Percentiles rank a stretch among this genome's conserved stretches.
phyloP scores from a whole-genome alignment of 2,113 vertebrate species.

The Otolemur garnettii region DNA sequence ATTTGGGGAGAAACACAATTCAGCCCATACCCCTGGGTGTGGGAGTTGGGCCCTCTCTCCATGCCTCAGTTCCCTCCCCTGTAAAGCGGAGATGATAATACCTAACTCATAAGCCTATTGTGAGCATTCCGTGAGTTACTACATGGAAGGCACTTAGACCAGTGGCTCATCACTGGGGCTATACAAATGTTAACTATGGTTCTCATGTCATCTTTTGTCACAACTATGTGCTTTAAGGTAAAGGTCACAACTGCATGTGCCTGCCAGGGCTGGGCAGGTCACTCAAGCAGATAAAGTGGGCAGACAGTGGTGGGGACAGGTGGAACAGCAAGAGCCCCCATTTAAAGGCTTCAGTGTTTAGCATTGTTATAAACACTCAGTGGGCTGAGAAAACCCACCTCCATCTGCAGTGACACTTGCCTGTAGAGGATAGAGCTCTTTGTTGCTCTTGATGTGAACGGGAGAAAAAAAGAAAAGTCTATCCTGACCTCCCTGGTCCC shows the following conservation, averaged over 20 bases:
- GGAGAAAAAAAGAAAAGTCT: not conserved
- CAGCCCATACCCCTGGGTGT: too few relatives aligned
- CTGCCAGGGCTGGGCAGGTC: not conserved
- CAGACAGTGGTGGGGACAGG: not conserved
- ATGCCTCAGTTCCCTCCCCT: not conserved
- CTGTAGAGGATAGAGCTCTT: not conserved
- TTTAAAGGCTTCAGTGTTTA: not conserved
- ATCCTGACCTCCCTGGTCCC: not conserved
- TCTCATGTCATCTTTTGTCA: not conserved
- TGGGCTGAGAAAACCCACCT: too few relatives aligned
- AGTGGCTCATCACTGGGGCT: not conserved
- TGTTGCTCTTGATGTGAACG: not conserved
- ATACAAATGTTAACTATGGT: not conserved
- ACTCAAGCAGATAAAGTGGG: not conserved
- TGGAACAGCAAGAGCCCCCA: too few relatives aligned
- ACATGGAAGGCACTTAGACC: not conserved
- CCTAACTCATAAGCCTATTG: fast-evolving
- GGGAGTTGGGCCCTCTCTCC: not conserved
- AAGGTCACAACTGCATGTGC: not conserved
- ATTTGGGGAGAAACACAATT: not conserved
- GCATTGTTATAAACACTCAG: fast-evolving
- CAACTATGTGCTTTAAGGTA: not conserved
- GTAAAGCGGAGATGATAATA: not conserved
- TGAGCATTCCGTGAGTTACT: too few relatives aligned
- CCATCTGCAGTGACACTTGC: not conserved